A percentile compares a stretch with the other conserved stretches of the same genome.
Evolutionary conservation across 2,888 invertebrate genomes (phyloP).

Genomic region (Mamestra brassicae): DNA sequence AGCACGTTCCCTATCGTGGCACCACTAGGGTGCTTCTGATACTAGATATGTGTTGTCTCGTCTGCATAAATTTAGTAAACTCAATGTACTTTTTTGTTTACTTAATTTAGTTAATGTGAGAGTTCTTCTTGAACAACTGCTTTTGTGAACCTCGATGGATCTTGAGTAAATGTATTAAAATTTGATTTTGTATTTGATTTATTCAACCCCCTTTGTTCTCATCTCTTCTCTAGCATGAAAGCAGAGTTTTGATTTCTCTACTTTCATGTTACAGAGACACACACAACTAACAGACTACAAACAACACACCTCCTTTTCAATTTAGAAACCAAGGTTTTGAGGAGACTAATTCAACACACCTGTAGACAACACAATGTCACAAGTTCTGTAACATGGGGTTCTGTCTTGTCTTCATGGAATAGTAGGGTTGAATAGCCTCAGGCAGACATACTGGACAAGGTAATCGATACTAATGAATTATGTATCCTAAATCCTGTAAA

Average conservation of each 20-base stretch:
- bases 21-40: constrained; percentile 19
- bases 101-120: not conserved
- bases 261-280: not conserved
- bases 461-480: not conserved
- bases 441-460: not conserved
- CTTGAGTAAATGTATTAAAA: constrained; percentile 4
- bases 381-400: not conserved
- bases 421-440: not conserved
- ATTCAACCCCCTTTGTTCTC: not conserved
- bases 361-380: not conserved
- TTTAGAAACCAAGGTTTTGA: no score
- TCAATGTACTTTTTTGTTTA: not conserved
- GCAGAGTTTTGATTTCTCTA: not conserved
- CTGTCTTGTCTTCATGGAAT: not conserved
- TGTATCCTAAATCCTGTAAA: not conserved
- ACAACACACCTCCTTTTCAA: no score
- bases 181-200: not conserved
- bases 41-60: not conserved
- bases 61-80: not conserved
- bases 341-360: no score
- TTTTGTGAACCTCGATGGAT: not conserved
- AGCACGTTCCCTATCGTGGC: not conserved
- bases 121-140: not conserved
- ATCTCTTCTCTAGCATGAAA: not conserved
- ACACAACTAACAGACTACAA: no score